These are phyloP conservation scores for Rhopalosiphum maidis DNA, from an alignment of 1,140 invertebrate species.

Conservation along the genomic window DNA sequence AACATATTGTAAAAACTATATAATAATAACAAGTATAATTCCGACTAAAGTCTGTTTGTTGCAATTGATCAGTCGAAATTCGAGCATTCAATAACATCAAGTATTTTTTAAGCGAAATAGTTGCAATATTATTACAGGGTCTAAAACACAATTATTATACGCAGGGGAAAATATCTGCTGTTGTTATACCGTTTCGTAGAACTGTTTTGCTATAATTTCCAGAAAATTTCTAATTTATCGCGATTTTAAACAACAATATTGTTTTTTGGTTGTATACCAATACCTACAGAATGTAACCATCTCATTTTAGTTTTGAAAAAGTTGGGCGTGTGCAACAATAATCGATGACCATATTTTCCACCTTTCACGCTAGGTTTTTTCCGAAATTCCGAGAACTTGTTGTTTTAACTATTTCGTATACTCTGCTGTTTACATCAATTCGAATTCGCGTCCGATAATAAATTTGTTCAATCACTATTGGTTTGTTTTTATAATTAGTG, in stretches of 20 bases:
- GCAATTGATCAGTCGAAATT: too few relatives aligned
- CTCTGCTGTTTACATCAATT: neutral
- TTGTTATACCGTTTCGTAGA: neutral
- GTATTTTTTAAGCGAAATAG: too few relatives aligned
- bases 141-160: neutral
- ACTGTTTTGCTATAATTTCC: neutral
- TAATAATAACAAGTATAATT: too few relatives aligned
- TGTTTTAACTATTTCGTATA: neutral
- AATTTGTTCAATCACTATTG: neutral
- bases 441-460: neutral
- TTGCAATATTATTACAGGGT: too few relatives aligned
- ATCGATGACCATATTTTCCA: neutral
- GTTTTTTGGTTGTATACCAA: neutral
- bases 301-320: neutral
- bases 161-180: neutral
- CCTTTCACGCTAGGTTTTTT: neutral
- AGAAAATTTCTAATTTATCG: neutral
- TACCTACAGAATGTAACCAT: neutral
- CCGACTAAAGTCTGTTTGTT: too few relatives aligned
- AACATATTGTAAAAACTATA: too few relatives aligned
- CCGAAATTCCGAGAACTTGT: neutral
- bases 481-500: neutral
- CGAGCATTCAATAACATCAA: too few relatives aligned
- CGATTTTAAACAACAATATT: neutral
- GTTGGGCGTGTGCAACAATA: neutral